Base-by-base conservation (phyloP, 2,888 invertebrate genomes). In the Eupithecia subumbrata region DNA sequence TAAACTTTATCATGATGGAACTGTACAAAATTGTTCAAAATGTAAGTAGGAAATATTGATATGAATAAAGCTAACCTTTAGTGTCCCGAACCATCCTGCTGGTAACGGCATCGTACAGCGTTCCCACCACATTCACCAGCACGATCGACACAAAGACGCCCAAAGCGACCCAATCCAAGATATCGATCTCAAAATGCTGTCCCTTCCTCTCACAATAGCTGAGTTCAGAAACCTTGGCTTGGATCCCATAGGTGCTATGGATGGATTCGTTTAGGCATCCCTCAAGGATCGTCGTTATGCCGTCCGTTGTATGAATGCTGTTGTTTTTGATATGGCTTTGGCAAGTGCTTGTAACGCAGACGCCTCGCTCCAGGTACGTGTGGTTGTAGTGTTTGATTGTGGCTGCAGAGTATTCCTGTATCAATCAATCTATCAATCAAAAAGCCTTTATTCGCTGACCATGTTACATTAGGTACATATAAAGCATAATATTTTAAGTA, bases 351-450 rank as follows among this genome's bases (percentile, higher is more conserved):
- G 81, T 80, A 11, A 86, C 80, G 72, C 87, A 87, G 1, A 87
- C 74, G 0, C 84, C 87, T 75, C 84, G 75, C 34, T 86, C 80
- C 40, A 86, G 75, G 63, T 81, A 82, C 0, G 82, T 81, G 68
- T 85, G 82, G 74, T 87, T 84, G 81, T 83, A 87, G 69, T 86
- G 86, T 67, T 83, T 85, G 9, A 78, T 71, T 25, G 71, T 79
- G 60, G 69, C 73, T 25, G 76, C 77, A 60, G 86, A 85, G 74
- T 85, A 86, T 76, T 83, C 84, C 87, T 87, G 82, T 34, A 34
- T 5, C n/a, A n/a, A n/a, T n/a, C n/a, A n/a, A n/a, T n/a, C n/a
- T n/a, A n/a, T n/a, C n/a, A n/a, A n/a, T n/a, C n/a, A n/a, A n/a
- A n/a, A n/a, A n/a, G n/a, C n/a, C n/a, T n/a, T n/a, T n/a, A n/a